A percentile compares a stretch with the other conserved stretches of the same genome.
phyloP scores from a whole-genome alignment of 1,140 invertebrate genomes.

The Formica selysi region DNA sequence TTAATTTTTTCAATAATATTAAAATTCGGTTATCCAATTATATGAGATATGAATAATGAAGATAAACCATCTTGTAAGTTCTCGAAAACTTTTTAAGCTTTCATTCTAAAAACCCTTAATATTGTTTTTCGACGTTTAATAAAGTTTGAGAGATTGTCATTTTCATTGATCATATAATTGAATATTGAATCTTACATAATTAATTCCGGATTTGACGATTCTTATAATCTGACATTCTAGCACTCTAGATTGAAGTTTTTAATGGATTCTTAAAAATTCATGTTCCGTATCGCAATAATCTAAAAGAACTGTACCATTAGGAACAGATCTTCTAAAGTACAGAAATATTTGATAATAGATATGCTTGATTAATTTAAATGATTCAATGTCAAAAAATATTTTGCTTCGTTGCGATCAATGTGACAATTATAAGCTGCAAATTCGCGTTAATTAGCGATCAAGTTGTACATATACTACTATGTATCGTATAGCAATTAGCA shows the following conservation, averaged over 20 bases:
- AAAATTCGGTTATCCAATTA: neutral
- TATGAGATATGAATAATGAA: no score
- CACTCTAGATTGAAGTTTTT: neutral
- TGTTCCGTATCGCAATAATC: neutral
- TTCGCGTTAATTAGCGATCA: slow-evolving; percentile 29
- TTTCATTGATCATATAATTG: neutral
- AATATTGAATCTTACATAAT: neutral
- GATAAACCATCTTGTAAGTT: no score
- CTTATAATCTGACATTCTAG: neutral
- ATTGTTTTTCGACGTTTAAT: neutral
- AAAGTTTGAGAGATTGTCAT: neutral
- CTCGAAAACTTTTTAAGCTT: neutral
- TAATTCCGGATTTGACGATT: neutral
- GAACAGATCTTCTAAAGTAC: slow-evolving; percentile 1
- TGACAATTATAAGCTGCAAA: slow-evolving; percentile 26
- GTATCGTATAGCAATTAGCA: neutral
- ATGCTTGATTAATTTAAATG: neutral
- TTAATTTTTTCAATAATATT: neutral
- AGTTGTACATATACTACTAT: neutral
- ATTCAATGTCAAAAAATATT: neutral
- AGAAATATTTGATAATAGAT: neutral
- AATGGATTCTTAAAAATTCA: slow-evolving; percentile 7
- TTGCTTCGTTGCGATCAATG: neutral
- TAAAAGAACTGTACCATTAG: neutral
- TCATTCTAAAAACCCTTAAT: neutral